A percentile compares a stretch with the other conserved stretches of the same genome.
Evolutionary conservation across 2,888 invertebrate genomes (phyloP).

Genomic region (Sinohyriopsis cumingii): DNA sequence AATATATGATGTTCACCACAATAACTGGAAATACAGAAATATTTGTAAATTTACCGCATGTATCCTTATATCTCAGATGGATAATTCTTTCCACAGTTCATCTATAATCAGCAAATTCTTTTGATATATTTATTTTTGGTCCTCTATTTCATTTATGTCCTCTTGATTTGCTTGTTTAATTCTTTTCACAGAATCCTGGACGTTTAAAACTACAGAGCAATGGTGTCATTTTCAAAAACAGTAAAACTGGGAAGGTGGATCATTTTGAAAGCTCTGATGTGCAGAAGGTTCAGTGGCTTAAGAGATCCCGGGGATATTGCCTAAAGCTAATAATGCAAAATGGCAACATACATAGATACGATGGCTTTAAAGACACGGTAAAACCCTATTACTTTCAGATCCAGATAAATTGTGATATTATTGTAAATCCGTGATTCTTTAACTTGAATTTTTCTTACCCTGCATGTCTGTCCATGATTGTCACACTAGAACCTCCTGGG

Average conservation of each 20-base stretch:
- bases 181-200: conserved; percentile 84
- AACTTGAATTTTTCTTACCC: neutral
- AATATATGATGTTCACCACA: too few species aligned
- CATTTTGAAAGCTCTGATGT: conserved; percentile 89
- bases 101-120: too few species aligned
- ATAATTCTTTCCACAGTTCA: too few species aligned
- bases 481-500: too few species aligned
- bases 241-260: conserved; percentile 96
- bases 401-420: too few species aligned
- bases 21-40: too few species aligned
- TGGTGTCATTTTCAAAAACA: conserved; percentile 93
- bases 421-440: too few species aligned
- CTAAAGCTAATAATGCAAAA: conserved; percentile 90
- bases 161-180: too few species aligned
- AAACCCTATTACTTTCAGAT: conserved; percentile 51
- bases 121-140: too few species aligned
- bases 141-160: too few species aligned
- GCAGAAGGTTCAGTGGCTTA: conserved; percentile 92
- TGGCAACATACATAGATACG: conserved; percentile 91
- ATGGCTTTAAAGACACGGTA: conserved; percentile 92
- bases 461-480: neutral
- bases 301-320: conserved; percentile 92
- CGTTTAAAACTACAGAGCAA: conserved; percentile 93
- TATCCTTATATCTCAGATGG: too few species aligned
- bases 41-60: too few species aligned